Evolutionary conservation across 2,888 invertebrate genomes (phyloP).

Genomic region (Clepsis dumicolana): DNA sequence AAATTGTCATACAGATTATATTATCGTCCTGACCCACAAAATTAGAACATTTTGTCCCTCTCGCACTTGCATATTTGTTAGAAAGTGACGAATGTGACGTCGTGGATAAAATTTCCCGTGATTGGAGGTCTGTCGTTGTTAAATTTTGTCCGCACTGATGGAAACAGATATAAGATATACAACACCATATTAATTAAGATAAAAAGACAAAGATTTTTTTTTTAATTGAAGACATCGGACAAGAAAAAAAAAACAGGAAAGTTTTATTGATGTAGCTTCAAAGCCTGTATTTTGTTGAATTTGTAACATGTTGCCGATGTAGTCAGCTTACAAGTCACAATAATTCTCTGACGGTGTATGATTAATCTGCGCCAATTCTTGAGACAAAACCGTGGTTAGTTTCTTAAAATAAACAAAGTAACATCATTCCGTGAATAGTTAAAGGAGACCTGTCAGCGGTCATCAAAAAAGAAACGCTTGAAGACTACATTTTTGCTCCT

Average conservation of each 20-base stretch:
- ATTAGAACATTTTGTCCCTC: no score
- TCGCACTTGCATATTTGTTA: no score
- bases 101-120: no score
- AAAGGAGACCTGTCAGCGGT: no score
- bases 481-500: no score
- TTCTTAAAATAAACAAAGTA: neutral
- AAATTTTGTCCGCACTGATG: neutral
- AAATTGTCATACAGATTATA: no score
- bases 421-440: neutral
- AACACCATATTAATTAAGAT: neutral
- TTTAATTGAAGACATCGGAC: conserved; percentile 8
- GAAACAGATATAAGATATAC: neutral
- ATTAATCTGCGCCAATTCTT: neutral
- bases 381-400: no score
- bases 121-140: no score
- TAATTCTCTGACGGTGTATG: neutral
- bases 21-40: no score
- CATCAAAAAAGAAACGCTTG: no score
- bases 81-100: no score
- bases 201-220: neutral
- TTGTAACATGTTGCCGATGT: conserved; percentile 9
- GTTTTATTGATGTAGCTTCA: neutral
- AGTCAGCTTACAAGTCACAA: conserved; percentile 17
- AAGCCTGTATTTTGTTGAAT: no score
- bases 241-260: neutral